Evolutionary conservation across 2,888 invertebrate genomes (phyloP), one percentile per base, ranked within the genome.

Genomic region (Stenurella melanura): DNA sequence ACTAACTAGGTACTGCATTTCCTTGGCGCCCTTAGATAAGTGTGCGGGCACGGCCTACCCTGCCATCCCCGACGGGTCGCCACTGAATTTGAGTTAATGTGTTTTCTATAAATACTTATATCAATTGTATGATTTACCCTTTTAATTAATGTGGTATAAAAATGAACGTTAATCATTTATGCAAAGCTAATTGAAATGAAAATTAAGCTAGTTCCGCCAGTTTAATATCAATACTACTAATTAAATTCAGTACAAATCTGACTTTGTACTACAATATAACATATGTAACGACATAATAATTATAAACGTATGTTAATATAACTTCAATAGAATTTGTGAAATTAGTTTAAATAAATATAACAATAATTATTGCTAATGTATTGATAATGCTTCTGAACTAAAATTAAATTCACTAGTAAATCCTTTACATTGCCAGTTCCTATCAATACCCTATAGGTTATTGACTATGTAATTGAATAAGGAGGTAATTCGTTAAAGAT

Each of bases 161-260:
- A 26, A 4, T 3, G 21, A 4, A 34, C 30, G 30, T 21, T 68
- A 57, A 68, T 56, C 26, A 54, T 26, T 26, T n/a, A 70, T 70
- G 38, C 42, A 70, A 58, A 19, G 34, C 15, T 17, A 18, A 70
- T 70, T 38, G 58, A 54, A 70, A 60, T 42, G 5, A 34, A 38
- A 58, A 18, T 58, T 70, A 12, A 38, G 7, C 38, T 18, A 11
- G 10, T 69, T 34, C 56, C 19, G 15, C 60, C 34, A 17, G 26
- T 61, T 50, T 3, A 63, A 15, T 54, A 34, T 34, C 68, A 57
- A 11, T 57, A 15, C 56, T 17, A n/a, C 26, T 69, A 69, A 69
- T 69, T 57, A 69, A 56, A 56, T 26, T 69, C 34, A 18, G 17
- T 7, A 57, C 68, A 69, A 69, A 69, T 69, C 54, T 57, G 57